phyloP scores from a whole-genome alignment of 2,113 vertebrate species.

The Tenrec ecaudatus region DNA sequence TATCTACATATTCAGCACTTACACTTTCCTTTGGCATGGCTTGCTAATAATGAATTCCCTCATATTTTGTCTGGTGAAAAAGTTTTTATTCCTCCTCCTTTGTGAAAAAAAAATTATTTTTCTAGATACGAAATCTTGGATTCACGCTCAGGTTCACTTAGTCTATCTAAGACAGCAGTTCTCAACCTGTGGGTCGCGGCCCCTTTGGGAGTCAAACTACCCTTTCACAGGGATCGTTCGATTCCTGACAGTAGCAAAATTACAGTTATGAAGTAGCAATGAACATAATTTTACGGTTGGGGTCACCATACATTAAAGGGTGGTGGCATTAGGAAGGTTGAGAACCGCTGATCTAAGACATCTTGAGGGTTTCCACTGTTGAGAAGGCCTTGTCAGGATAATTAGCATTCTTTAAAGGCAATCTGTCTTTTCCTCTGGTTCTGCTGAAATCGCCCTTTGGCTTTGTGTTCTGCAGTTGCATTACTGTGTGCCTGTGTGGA shows the following conservation, averaged over 20 bases:
- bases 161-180: neutral
- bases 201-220: no score
- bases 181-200: no score
- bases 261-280: no score
- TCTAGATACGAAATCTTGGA: neutral
- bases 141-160: slow-evolving; percentile 18
- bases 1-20: neutral
- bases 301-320: no score
- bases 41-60: neutral
- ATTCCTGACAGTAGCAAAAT: no score
- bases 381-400: slow-evolving; percentile 3
- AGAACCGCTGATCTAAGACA: neutral
- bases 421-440: slow-evolving; percentile 11
- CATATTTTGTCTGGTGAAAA: slow-evolving; percentile 4
- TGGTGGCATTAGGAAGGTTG: no score
- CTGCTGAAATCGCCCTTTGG: slow-evolving; percentile 3
- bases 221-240: no score
- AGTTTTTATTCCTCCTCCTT: slow-evolving; percentile 11
- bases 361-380: slow-evolving; percentile 26
- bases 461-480: slow-evolving; percentile 16
- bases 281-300: no score
- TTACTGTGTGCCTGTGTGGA: neutral
- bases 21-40: slow-evolving; percentile 24
- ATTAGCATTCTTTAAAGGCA: slow-evolving; percentile 10
- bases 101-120: slow-evolving; percentile 19